phyloP scores from a whole-genome alignment of 23 tunicate genomes.

The Pegea sp. region DNA sequence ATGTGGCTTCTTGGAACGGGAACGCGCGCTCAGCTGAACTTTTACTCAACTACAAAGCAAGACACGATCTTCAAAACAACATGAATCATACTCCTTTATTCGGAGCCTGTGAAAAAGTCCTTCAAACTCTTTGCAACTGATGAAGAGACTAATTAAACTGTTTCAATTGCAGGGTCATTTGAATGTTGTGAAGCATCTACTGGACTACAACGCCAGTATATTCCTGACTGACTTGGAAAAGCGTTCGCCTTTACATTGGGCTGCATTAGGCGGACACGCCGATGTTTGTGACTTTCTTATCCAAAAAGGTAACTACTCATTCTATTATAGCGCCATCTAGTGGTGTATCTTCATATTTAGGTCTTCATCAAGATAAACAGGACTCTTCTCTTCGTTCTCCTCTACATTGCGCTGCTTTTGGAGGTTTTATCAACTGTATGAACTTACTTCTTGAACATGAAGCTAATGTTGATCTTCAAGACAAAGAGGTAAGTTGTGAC shows the following conservation, averaged over 20 bases:
- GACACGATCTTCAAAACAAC: slow-evolving; percentile 53
- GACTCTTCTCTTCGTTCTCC: slow-evolving; percentile 45
- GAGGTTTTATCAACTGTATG: slow-evolving; percentile 83
- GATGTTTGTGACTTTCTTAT: slow-evolving; percentile 76
- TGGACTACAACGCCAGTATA: slow-evolving; percentile 71
- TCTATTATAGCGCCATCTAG: neutral
- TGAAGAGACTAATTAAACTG: neutral
- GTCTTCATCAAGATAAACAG: slow-evolving; percentile 45
- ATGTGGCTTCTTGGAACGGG: slow-evolving; percentile 71
- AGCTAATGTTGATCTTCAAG: slow-evolving; percentile 86
- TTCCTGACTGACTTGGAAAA: slow-evolving; percentile 17
- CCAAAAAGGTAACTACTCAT: slow-evolving; percentile 28
- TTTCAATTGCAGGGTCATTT: slow-evolving; percentile 43
- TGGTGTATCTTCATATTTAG: no score
- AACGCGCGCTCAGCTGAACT: slow-evolving; percentile 45
- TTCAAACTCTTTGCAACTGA: neutral
- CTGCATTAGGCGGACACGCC: slow-evolving; percentile 90
- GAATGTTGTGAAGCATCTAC: slow-evolving; percentile 31
- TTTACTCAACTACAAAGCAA: slow-evolving; percentile 22
- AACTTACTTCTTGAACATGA: slow-evolving; percentile 55
- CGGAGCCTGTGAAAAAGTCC: slow-evolving; percentile 75
- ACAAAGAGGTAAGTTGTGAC: slow-evolving; percentile 27
- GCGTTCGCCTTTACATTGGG: slow-evolving; percentile 75
- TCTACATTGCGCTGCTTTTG: slow-evolving; percentile 67
- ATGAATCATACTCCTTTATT: slow-evolving; percentile 72